Evolutionary conservation across 2,113 vertebrate genomes (phyloP).

Genomic region (Trichechus manatus): DNA sequence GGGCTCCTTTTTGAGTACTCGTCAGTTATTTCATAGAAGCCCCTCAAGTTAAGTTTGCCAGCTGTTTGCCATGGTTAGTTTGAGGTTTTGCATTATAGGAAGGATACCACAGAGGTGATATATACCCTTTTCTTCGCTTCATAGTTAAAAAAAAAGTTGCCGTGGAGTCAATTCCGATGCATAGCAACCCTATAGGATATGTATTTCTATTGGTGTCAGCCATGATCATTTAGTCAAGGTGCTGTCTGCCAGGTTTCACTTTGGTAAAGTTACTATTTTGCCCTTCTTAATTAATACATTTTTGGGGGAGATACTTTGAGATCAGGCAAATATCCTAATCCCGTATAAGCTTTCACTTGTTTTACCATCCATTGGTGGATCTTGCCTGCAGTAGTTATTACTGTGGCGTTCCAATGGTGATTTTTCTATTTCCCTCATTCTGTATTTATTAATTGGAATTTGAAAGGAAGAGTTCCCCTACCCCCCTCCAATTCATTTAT

Average conservation of each 20-base stretch:
- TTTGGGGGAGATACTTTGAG: neutral
- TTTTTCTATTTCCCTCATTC: neutral
- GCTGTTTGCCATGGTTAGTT: neutral
- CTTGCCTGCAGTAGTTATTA: neutral
- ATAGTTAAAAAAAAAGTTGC: too few relatives aligned
- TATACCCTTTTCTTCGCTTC: too few relatives aligned
- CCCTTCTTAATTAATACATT: neutral
- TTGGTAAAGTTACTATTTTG: neutral
- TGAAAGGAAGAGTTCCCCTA: neutral
- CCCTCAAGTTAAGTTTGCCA: neutral
- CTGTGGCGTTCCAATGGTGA: neutral
- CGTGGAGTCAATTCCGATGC: too few relatives aligned
- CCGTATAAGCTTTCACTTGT: neutral
- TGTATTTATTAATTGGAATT: neutral
- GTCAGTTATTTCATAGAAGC: neutral
- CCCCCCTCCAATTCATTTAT: neutral
- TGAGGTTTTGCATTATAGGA: neutral
- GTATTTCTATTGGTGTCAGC: neutral
- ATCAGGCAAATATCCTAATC: neutral
- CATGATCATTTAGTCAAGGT: neutral
- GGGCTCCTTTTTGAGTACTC: too few relatives aligned
- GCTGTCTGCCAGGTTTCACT: neutral
- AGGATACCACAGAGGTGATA: rapidly evolving
- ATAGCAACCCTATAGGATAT: too few relatives aligned
- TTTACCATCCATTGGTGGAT: neutral